Evolutionary conservation across 2,797 vertebrate genomes (phyloP), one percentile per base, ranked within the genome.

Genomic region (Mastacembelus armatus): DNA sequence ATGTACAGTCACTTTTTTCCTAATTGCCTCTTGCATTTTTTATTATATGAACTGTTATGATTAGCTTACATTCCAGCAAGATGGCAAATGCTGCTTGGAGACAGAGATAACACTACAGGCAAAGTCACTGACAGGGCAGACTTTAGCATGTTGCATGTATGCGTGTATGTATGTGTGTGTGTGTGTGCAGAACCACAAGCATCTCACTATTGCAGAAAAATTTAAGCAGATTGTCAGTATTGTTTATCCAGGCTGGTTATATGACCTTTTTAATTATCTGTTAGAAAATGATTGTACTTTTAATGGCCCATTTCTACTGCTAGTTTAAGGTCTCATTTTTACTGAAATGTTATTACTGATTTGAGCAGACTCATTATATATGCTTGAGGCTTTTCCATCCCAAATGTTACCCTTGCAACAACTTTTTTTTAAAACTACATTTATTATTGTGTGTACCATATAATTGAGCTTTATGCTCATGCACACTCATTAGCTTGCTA

Each of bases 381-480:
- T 32, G 57, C 66, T 68, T 39, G 18, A 74, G 7, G 61, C 62
- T 49, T 75, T 64, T 64, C 30, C 29, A 59, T 77, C 60, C 29
- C 62, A 74, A 78, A 54, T 56, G 49, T 64, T 65, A 30, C 24
- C 15, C 18, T 66, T 56, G 57, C 45, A 52, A 66, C 67, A 70
- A 80, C 47, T 21, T 21, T 35, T 38, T 62, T 59, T 55, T 3
- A 1, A 36, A 14, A 36, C 16, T 16, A 11, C 11, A 36, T 56
- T 59, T 67, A 49, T 66, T 55, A 50, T 55, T 70, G 60, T 62
- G 56, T 52, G 2, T 15, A 35, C 24, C 57, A 14, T 44, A 57
- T 86, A 83, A 88, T 78, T 82, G 50, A 64, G 51, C 74, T 74
- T 66, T 74, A 69, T 80, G 40, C 78, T 75, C 45, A 70, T 62